Conservation (phyloP, 2,888 invertebrate species). For the Eueremaeus valkanovi region DNA sequence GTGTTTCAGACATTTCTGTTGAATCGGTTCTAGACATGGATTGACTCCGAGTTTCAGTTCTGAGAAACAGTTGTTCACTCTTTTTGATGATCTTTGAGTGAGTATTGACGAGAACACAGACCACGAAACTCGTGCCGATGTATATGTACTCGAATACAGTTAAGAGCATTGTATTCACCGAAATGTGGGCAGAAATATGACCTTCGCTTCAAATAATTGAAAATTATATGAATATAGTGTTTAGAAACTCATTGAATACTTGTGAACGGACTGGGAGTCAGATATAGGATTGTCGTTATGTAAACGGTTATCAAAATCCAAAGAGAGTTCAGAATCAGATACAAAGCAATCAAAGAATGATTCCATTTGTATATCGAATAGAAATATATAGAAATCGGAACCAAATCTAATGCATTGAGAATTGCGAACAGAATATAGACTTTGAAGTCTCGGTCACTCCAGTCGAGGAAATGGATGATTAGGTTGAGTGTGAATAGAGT, state of each 20-base stretch:
- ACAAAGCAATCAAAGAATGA: neutral
- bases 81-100: neutral
- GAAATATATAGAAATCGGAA: neutral
- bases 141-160: neutral
- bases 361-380: neutral
- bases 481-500: neutral
- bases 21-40: too few relatives aligned
- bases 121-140: neutral
- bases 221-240: neutral
- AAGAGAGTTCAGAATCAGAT: neutral
- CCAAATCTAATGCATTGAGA: neutral
- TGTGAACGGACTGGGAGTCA: neutral
- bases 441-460: neutral
- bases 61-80: too few relatives aligned
- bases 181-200: neutral
- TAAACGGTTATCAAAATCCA: neutral
- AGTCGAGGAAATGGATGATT: neutral
- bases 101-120: neutral
- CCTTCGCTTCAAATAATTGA: neutral
- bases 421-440: neutral
- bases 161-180: neutral
- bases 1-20: too few relatives aligned
- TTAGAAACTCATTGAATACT: neutral
- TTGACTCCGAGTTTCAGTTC: too few relatives aligned
- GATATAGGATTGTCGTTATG: neutral